Evolutionary conservation across 2,888 invertebrate species (phyloP).

Genomic region (Pristionchus japonicus): DNA sequence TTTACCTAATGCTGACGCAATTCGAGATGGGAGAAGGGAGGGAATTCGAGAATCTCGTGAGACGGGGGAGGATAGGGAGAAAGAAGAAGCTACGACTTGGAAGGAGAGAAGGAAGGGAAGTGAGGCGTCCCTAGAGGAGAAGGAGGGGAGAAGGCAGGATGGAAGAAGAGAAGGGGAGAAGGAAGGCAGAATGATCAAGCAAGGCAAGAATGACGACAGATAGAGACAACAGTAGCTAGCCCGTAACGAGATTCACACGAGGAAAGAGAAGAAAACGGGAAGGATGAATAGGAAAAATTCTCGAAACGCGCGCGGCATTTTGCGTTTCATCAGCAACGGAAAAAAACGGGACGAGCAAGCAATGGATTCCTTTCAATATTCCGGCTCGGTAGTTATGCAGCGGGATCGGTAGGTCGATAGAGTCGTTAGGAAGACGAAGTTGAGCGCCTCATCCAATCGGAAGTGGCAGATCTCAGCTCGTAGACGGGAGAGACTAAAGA

Average conservation of each 20-base stretch:
- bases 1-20: background rate
- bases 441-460: too few relatives aligned
- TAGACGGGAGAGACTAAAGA: background rate
- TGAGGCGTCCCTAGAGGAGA: conserved; percentile 13
- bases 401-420: too few relatives aligned
- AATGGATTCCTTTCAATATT: background rate
- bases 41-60: conserved; percentile 19
- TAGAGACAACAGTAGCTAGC: background rate
- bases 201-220: conserved; percentile 25
- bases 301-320: background rate
- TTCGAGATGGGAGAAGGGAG: background rate
- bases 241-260: conserved; percentile 4
- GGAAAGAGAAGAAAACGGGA: background rate
- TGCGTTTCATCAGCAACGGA: too few relatives aligned
- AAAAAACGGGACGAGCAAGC: background rate
- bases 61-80: background rate
- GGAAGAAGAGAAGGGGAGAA: background rate
- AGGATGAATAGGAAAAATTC: background rate
- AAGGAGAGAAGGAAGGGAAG: background rate
- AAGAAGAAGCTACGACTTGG: conserved; percentile 11
- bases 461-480: background rate
- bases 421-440: too few relatives aligned
- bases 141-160: conserved; percentile 22
- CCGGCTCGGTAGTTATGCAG: background rate
- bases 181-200: background rate